Evolutionary conservation across 53 echinoderm and acorn worm genomes (phyloP).

Genomic region (Apostichopus leukothele): DNA sequence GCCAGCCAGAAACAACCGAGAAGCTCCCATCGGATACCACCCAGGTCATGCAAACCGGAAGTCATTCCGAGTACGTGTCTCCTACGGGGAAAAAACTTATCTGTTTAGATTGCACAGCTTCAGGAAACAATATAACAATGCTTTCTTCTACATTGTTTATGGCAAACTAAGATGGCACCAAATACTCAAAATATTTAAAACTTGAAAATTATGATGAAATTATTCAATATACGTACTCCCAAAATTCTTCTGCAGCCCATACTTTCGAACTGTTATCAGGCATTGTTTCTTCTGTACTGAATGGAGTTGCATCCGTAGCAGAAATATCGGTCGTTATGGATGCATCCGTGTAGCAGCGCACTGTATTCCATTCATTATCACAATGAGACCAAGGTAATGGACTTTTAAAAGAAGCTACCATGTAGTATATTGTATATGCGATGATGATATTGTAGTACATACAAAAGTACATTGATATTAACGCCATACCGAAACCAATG

Average conservation of each 20-base stretch:
- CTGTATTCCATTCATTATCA: slow-evolving; percentile 73
- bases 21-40: slow-evolving; percentile 74
- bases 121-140: no score
- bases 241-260: slow-evolving; percentile 72
- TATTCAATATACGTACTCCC: slow-evolving; percentile 59
- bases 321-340: neutral
- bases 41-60: slow-evolving; percentile 75
- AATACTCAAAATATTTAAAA: no score
- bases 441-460: slow-evolving; percentile 91
- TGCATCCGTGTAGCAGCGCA: slow-evolving; percentile 46
- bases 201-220: no score
- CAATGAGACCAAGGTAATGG: slow-evolving; percentile 71
- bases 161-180: no score
- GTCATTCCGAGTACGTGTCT: slow-evolving; percentile 62
- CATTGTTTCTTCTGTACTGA: neutral
- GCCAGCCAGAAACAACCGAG: slow-evolving; percentile 71
- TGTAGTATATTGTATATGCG: slow-evolving; percentile 77
- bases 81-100: slow-evolving; percentile 19
- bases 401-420: slow-evolving; percentile 68
- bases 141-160: no score
- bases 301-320: neutral
- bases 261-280: slow-evolving; percentile 27
- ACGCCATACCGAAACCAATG: slow-evolving; percentile 76
- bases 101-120: neutral
- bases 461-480: slow-evolving; percentile 76